phyloP scores from a whole-genome alignment of 2,113 vertebrate species.

The Muntiacus muntjak region DNA sequence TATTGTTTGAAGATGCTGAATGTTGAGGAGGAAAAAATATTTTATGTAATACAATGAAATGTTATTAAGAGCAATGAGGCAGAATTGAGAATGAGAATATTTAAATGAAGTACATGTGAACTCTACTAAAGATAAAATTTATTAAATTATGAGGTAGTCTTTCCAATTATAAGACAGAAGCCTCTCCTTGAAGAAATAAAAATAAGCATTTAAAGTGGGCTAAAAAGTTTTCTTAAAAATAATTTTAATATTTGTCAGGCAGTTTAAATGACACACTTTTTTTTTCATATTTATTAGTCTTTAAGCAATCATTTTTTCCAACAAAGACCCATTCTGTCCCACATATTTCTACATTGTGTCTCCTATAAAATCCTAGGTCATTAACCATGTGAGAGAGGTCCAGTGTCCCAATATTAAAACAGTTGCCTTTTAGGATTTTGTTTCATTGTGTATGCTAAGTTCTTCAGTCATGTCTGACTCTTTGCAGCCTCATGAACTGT shows the following conservation, averaged over 20 bases:
- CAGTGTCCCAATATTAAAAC: neutral
- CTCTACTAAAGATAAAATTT: constrained; percentile 35
- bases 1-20: constrained; percentile 62
- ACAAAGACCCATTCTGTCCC: neutral
- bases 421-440: neutral
- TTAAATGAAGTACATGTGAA: constrained; percentile 31
- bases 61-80: neutral
- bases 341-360: neutral
- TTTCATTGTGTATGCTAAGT: neutral
- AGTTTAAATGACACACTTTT: neutral
- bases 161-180: neutral
- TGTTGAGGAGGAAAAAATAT: constrained; percentile 39
- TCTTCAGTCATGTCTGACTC: neutral
- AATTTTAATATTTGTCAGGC: neutral
- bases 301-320: constrained; percentile 1
- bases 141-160: constrained; percentile 30
- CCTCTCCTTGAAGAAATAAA: constrained; percentile 4
- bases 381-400: neutral
- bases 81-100: constrained; percentile 37
- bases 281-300: neutral
- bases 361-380: neutral
- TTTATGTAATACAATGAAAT: constrained; percentile 29
- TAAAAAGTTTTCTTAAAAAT: neutral
- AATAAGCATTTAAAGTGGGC: neutral
- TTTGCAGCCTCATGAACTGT: neutral